Conservation (phyloP, 2,113 vertebrate species). For the Calidris pygmaea region DNA sequence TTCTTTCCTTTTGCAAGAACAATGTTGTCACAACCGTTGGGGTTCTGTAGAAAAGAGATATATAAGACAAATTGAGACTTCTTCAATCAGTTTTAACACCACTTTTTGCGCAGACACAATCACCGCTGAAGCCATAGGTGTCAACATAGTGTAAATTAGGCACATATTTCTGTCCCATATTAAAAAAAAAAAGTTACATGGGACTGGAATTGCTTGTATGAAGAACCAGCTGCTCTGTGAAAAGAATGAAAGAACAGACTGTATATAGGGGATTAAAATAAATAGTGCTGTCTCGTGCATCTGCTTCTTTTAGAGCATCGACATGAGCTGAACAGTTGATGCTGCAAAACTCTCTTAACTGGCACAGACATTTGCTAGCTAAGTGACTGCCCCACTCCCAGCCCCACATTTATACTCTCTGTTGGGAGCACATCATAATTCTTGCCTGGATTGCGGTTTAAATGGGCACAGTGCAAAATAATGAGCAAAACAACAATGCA, state of each 20-base stretch:
- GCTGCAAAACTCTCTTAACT: not conserved
- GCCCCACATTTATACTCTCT: not conserved
- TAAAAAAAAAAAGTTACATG: not conserved
- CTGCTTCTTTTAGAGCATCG: not conserved
- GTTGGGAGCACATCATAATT: not conserved
- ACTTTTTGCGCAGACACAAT: not conserved
- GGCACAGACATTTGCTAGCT: not conserved
- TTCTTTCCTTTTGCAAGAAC: not conserved
- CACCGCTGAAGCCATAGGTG: not conserved
- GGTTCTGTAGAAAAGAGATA: not conserved
- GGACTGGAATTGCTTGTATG: not conserved
- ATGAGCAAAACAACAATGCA: not conserved
- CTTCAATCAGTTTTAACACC: not conserved
- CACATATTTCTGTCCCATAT: not conserved
- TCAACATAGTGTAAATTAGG: not conserved
- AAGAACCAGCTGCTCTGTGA: conserved; percentile 3
- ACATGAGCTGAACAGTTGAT: not conserved
- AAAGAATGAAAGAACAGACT: not conserved
- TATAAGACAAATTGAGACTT: not conserved
- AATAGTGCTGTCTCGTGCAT: conserved; percentile 6
- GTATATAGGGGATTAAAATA: conserved; percentile 7
- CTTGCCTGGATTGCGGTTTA: not conserved
- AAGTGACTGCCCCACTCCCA: not conserved
- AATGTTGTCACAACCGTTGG: not conserved
- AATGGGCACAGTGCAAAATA: not conserved